These are phyloP conservation scores for Zaprionus bogoriensis DNA, from an alignment of 2,888 invertebrate genomes.

Conservation along the genomic window DNA sequence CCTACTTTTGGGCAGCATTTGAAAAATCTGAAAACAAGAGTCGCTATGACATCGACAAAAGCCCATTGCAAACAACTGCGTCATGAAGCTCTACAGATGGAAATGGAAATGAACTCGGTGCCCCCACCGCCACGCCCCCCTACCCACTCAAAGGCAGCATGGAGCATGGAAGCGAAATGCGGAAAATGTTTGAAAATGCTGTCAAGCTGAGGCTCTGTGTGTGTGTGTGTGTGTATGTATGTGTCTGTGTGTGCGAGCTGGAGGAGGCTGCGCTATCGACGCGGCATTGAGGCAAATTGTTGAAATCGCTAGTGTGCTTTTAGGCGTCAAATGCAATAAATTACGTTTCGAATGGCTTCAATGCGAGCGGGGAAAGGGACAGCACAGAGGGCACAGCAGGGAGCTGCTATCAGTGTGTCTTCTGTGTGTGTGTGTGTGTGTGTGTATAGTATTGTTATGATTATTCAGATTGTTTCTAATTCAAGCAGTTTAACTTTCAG, in stretches of 20 bases:
- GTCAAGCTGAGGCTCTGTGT: too few species aligned
- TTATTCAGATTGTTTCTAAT: background rate
- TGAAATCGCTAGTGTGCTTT: constrained; percentile 64
- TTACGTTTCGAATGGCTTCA: constrained; percentile 54
- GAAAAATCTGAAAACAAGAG: constrained; percentile 46
- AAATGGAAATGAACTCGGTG: constrained; percentile 13
- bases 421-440: background rate
- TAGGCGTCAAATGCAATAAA: constrained; percentile 64
- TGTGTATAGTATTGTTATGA: background rate
- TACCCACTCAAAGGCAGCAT: background rate
- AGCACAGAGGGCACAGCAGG: too few species aligned
- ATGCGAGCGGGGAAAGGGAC: too few species aligned
- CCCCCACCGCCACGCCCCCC: too few species aligned
- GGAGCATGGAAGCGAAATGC: background rate
- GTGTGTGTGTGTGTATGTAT: too few species aligned
- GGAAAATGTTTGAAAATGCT: background rate
- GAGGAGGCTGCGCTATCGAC: constrained; percentile 5
- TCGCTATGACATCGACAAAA: constrained; percentile 34
- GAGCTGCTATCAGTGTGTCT: too few species aligned
- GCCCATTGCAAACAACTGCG: constrained; percentile 49
- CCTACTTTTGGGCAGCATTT: constrained; percentile 56
- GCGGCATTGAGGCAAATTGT: constrained; percentile 59
- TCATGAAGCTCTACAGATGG: constrained; percentile 29
- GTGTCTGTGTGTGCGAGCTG: too few species aligned
- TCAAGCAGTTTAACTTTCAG: background rate